These are phyloP conservation scores for Calameuta idolon DNA, from an alignment of 2,888 invertebrate species.

Conservation along the genomic window DNA sequence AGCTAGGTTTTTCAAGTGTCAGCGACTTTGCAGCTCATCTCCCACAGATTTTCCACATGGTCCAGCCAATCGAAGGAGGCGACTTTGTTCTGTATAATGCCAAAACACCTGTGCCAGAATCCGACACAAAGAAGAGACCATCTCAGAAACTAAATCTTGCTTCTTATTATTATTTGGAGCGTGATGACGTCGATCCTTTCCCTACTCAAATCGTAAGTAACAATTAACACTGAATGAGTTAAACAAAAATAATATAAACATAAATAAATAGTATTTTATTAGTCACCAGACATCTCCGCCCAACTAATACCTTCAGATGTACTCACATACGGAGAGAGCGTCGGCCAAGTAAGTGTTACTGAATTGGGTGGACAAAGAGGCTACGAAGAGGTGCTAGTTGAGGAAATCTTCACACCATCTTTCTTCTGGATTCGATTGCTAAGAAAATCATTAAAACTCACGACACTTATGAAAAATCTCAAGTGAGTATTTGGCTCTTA, in stretches of 20 bases:
- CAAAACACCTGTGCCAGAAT: conserved; percentile 26
- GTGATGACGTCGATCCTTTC: conserved; percentile 40
- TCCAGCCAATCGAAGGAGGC: conserved; percentile 34
- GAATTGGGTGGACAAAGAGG: conserved; percentile 31
- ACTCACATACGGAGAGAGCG: conserved; percentile 48
- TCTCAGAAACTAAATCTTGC: conserved; percentile 30
- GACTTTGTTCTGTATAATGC: conserved; percentile 49
- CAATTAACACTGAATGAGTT: neutral
- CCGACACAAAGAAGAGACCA: conserved; percentile 7
- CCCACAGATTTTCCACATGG: conserved; percentile 52
- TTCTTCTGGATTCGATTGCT: conserved; percentile 59
- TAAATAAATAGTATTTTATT: conserved; percentile 19
- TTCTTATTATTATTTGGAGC: conserved; percentile 31
- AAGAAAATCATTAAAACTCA: conserved; percentile 37
- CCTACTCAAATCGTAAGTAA: conserved; percentile 48
- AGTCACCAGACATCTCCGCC: conserved; percentile 38
- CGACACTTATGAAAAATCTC: conserved; percentile 48
- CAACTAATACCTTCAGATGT: conserved; percentile 50
- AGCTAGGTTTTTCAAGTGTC: conserved; percentile 57
- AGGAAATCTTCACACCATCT: conserved; percentile 57
- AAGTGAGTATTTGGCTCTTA: conserved; percentile 37
- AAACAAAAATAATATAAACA: neutral
- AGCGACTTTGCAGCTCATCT: conserved; percentile 49
- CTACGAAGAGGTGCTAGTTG: conserved; percentile 45
- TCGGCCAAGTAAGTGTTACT: conserved; percentile 46